A percentile compares a stretch with the other conserved stretches of the same genome.
phyloP scores from a whole-genome alignment of 2,797 vertebrate species.

The Pachyuromys duprasi region DNA sequence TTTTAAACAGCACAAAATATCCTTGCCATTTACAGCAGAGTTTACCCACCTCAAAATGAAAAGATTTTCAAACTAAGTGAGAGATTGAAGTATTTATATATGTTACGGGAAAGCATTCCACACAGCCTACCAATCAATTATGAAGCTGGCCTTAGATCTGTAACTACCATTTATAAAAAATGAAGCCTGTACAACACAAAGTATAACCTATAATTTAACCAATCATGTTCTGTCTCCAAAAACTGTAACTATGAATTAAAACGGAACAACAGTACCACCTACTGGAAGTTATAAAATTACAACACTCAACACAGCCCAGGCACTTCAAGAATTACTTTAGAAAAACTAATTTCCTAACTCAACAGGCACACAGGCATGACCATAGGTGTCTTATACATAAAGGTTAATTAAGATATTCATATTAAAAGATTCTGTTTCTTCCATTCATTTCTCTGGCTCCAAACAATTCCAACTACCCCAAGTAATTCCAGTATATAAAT shows the following conservation, averaged over 20 bases:
- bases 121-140: slow-evolving; percentile 74
- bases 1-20: slow-evolving; percentile 77
- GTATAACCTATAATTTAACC: background rate
- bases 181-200: slow-evolving; percentile 13
- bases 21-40: slow-evolving; percentile 61
- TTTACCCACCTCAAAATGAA: slow-evolving; percentile 71
- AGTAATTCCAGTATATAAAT: slow-evolving; percentile 37
- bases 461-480: background rate
- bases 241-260: slow-evolving; percentile 4
- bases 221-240: slow-evolving; percentile 16
- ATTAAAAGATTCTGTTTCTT: slow-evolving; percentile 44
- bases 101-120: slow-evolving; percentile 71
- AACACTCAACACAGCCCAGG: background rate
- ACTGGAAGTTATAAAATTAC: slow-evolving; percentile 77
- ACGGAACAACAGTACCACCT: slow-evolving; percentile 86
- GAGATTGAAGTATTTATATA: slow-evolving; percentile 69
- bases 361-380: background rate
- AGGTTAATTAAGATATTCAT: slow-evolving; percentile 47
- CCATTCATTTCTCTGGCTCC: slow-evolving; percentile 29
- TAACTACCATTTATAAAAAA: slow-evolving; percentile 69
- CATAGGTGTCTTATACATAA: background rate
- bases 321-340: slow-evolving; percentile 31
- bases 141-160: slow-evolving; percentile 68
- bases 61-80: slow-evolving; percentile 73
- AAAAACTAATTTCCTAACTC: slow-evolving; percentile 37